phyloP scores from a whole-genome alignment of 2,113 vertebrate genomes.

The Dasypus novemcinctus region DNA sequence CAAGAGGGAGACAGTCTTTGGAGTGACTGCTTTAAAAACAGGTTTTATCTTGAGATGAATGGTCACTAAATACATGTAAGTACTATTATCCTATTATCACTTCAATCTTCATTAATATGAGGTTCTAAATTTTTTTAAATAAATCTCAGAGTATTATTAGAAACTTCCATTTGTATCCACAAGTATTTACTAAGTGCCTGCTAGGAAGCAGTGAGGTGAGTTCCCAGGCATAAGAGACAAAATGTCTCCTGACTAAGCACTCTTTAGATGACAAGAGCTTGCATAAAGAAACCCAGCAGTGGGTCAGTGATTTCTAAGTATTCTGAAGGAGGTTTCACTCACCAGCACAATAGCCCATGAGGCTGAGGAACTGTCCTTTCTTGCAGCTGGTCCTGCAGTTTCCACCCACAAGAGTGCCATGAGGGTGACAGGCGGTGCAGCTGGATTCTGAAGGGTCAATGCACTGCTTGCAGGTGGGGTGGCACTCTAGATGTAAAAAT shows the following conservation, averaged over 20 bases:
- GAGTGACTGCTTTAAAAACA: background rate
- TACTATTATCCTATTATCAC: background rate
- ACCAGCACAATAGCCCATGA: constrained; percentile 88
- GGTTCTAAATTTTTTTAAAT: background rate
- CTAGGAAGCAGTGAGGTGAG: background rate
- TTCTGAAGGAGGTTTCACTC: constrained; percentile 67
- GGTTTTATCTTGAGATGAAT: background rate
- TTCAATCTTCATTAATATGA: background rate
- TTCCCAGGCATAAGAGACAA: background rate
- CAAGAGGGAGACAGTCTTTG: background rate
- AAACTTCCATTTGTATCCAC: background rate
- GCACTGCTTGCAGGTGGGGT: constrained; percentile 88
- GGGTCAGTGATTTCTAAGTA: background rate
- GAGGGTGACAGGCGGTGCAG: constrained; percentile 86
- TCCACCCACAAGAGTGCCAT: constrained; percentile 73
- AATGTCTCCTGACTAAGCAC: background rate
- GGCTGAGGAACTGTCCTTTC: constrained; percentile 86
- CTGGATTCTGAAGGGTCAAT: constrained; percentile 82
- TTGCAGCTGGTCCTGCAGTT: constrained; percentile 85
- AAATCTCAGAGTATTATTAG: background rate
- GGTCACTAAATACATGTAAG: too few relatives aligned
- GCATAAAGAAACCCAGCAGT: background rate
- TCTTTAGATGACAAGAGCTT: background rate
- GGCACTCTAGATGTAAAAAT: constrained; percentile 82
- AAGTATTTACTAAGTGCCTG: background rate